These are phyloP conservation scores for Himantopus leucocephalus DNA, from an alignment of 2,113 vertebrate genomes.

Conservation along the genomic window DNA sequence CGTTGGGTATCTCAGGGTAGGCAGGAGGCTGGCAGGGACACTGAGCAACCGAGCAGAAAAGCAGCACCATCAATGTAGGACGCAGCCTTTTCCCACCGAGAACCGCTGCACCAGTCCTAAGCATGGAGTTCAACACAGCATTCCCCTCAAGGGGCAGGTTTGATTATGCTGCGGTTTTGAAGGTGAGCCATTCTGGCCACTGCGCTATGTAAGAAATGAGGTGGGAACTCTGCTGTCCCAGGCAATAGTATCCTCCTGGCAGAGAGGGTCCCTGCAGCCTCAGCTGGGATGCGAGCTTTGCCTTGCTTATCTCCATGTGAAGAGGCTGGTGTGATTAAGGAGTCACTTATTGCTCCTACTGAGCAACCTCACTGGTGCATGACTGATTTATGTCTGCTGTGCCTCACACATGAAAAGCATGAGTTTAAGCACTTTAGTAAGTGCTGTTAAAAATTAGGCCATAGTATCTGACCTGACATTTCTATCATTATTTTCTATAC, in stretches of 20 bases:
- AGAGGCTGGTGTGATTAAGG: not conserved
- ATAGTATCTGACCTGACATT: not conserved
- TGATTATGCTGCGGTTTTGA: not conserved
- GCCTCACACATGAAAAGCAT: not conserved
- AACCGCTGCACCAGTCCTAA: not conserved
- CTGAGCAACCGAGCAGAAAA: not conserved
- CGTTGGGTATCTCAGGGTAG: not conserved
- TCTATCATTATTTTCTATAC: not conserved
- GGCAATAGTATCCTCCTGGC: not conserved
- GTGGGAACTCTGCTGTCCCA: not conserved
- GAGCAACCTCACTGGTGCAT: not conserved
- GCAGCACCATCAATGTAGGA: not conserved
- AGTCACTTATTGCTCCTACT: not conserved
- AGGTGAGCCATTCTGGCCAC: not conserved
- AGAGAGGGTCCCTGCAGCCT: not conserved
- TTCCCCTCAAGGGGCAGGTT: not conserved
- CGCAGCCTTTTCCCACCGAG: not conserved
- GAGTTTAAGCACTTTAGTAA: not conserved
- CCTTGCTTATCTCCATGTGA: not conserved
- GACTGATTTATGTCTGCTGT: not conserved
- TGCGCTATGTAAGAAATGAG: not conserved
- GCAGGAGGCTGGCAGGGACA: not conserved
- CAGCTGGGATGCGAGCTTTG: not conserved
- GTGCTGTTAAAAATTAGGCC: not conserved
- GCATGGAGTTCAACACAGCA: not conserved